Conservation (phyloP, 2,113 vertebrate genomes). For the Nyctibius bracteatus region DNA sequence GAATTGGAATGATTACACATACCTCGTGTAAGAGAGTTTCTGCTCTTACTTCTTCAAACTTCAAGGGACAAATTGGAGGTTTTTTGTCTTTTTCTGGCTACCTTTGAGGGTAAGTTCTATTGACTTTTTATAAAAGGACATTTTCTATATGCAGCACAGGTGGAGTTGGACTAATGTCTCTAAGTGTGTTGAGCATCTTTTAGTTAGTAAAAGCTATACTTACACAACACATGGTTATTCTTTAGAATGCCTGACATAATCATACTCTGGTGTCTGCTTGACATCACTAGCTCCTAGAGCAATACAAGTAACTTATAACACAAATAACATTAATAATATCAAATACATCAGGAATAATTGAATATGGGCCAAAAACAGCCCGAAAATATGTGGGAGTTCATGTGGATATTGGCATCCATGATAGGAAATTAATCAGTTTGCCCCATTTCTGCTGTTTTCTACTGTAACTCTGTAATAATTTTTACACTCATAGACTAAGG, state of each 20-base stretch:
- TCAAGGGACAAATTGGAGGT: fast-evolving
- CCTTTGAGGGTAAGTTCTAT: neutral
- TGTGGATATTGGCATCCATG: neutral
- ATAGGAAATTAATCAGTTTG: neutral
- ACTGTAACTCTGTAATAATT: neutral
- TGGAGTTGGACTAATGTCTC: neutral
- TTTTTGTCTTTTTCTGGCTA: neutral
- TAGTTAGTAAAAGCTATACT: neutral
- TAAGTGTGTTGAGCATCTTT: neutral
- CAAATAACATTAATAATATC: neutral
- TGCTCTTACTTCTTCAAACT: neutral
- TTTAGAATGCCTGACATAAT: neutral
- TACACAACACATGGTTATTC: neutral
- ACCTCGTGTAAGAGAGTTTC: neutral
- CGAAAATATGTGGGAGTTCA: neutral
- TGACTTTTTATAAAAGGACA: neutral
- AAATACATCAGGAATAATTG: neutral
- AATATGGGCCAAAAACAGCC: neutral
- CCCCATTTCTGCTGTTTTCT: neutral
- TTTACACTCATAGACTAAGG: neutral
- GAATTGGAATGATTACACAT: neutral
- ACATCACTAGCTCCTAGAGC: neutral
- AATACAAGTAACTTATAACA: neutral
- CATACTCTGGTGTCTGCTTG: neutral
- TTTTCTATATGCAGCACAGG: neutral